phyloP scores from a whole-genome alignment of 2,888 invertebrate species.

The Pseudanteris insignis region DNA sequence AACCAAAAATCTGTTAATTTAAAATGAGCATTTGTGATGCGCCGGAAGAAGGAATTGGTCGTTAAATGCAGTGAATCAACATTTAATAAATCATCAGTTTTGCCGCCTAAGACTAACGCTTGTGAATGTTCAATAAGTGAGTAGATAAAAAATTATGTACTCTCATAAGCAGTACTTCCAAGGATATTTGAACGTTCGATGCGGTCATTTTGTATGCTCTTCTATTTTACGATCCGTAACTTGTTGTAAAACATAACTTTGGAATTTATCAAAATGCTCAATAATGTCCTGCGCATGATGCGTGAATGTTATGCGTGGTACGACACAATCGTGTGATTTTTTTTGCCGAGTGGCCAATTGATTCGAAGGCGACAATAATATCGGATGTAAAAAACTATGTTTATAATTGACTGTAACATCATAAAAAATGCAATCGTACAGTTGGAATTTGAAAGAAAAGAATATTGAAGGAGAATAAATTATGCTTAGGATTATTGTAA shows the following conservation, averaged over 20 bases:
- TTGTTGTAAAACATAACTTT: constrained; percentile 11
- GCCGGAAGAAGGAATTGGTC: no score
- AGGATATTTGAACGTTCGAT: constrained; percentile 25
- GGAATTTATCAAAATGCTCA: constrained; percentile 9
- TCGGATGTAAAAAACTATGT: neutral
- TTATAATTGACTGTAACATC: no score
- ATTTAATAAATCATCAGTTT: no score
- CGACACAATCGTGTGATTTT: constrained; percentile 2
- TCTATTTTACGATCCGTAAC: constrained; percentile 27
- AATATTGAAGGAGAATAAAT: no score
- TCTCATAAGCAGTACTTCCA: constrained; percentile 23
- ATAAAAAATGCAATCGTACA: no score
- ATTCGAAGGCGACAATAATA: constrained; percentile 2
- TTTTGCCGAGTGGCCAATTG: neutral
- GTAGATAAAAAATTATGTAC: constrained; percentile 17
- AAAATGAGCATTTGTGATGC: no score
- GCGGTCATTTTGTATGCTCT: constrained; percentile 14
- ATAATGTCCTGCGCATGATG: constrained; percentile 5
- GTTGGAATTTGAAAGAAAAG: no score
- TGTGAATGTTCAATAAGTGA: no score
- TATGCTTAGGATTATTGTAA: no score
- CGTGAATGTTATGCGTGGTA: constrained; percentile 2
- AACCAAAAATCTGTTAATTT: no score
- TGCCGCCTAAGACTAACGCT: no score
- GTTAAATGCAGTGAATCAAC: no score